Conservation (phyloP, 2,113 vertebrate species). For the Rhabdornis inornatus region DNA sequence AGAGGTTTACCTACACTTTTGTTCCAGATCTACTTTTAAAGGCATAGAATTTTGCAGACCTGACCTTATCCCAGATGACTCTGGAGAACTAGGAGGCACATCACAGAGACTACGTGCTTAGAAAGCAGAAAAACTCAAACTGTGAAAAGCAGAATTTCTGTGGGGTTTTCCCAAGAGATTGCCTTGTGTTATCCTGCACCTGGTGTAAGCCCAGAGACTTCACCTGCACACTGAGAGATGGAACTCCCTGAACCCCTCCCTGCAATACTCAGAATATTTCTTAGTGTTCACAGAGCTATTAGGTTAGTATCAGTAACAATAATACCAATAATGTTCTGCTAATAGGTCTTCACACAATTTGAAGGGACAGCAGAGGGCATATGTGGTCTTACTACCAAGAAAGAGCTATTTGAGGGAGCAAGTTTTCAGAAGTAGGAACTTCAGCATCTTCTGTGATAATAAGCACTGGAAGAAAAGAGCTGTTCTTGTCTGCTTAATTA, state of each 20-base stretch:
- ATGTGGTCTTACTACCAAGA: conserved; percentile 22
- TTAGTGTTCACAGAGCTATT: background rate
- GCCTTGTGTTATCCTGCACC: background rate
- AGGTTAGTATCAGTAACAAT: background rate
- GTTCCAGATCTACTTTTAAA: background rate
- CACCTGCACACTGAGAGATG: background rate
- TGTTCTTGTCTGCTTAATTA: background rate
- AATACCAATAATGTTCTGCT: background rate
- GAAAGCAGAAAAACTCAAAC: background rate
- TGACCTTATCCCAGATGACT: background rate
- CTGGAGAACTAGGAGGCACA: background rate
- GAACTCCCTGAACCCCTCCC: background rate
- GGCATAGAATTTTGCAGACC: background rate
- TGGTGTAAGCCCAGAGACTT: background rate
- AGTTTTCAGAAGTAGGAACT: background rate
- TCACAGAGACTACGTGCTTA: background rate
- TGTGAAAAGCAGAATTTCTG: background rate
- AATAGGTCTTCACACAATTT: background rate
- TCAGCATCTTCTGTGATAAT: background rate
- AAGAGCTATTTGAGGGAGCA: background rate
- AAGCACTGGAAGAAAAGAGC: background rate
- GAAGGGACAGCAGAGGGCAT: conserved; percentile 63
- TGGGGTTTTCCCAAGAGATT: background rate
- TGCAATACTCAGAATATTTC: background rate
- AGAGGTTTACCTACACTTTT: background rate